Conservation (phyloP, 2,113 vertebrate genomes). For the Mobula birostris region DNA sequence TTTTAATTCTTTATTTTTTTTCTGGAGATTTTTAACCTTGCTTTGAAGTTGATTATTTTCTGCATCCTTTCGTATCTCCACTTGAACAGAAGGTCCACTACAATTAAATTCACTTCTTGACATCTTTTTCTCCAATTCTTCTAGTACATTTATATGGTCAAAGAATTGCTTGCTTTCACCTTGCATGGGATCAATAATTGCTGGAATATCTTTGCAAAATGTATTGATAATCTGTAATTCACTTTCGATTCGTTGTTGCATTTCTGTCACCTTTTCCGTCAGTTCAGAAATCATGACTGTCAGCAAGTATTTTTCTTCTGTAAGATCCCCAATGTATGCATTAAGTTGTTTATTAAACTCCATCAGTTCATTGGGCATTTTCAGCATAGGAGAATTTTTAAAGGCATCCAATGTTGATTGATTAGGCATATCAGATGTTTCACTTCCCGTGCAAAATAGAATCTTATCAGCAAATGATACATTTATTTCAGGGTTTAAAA, state of each 20-base stretch:
- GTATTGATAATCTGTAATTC: background rate
- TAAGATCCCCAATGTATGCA: slow-evolving; percentile 3
- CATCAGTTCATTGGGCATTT: background rate
- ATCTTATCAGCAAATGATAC: background rate
- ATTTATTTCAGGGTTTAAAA: slow-evolving; percentile 7
- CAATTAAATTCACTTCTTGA: background rate
- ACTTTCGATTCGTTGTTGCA: background rate
- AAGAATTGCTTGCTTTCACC: background rate
- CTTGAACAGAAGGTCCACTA: background rate
- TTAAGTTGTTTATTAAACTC: slow-evolving; percentile 8
- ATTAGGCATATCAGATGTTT: background rate
- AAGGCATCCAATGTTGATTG: background rate
- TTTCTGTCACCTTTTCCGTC: background rate
- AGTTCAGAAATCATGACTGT: background rate
- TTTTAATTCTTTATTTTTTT: slow-evolving; percentile 7
- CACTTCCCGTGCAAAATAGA: background rate
- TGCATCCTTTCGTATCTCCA: background rate
- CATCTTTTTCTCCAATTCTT: background rate
- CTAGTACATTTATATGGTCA: background rate
- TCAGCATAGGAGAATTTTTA: background rate
- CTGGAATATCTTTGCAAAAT: background rate
- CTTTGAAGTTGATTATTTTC: background rate
- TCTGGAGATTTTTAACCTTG: background rate
- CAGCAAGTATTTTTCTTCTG: slow-evolving; percentile 8
- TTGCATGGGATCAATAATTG: background rate